Evolutionary conservation across 2,113 vertebrate genomes (phyloP).

Genomic region (Propithecus coquereli): DNA sequence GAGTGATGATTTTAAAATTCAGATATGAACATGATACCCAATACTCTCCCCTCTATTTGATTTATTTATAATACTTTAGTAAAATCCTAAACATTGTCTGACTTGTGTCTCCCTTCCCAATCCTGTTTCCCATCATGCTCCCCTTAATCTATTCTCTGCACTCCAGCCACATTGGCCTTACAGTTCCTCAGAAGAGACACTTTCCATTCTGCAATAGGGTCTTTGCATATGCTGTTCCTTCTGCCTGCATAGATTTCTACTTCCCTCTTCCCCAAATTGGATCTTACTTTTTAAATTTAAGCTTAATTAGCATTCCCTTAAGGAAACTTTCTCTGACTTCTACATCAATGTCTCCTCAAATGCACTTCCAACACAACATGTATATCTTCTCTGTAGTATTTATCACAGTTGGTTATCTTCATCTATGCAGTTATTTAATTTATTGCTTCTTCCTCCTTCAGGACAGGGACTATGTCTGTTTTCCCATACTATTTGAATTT

Average conservation of each 20-base stretch:
- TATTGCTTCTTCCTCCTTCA: not conserved
- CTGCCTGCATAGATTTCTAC: not conserved
- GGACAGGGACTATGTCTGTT: not conserved
- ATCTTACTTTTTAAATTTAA: constrained; percentile 16
- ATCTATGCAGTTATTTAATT: not conserved
- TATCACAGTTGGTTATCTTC: not conserved
- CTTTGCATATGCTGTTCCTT: not conserved
- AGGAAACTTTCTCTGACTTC: not conserved
- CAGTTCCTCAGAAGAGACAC: not conserved
- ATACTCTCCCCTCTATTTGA: not conserved
- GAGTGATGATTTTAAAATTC: not conserved
- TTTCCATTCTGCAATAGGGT: not conserved
- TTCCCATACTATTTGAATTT: not conserved
- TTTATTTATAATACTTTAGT: not conserved
- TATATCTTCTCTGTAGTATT: not conserved
- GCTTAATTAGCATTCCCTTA: not conserved
- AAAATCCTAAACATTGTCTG: not conserved
- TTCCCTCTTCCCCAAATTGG: not conserved
- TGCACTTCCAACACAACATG: not conserved
- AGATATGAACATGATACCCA: not conserved
- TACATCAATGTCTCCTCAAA: not conserved
- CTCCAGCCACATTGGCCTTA: not conserved
- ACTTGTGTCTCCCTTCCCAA: not conserved
- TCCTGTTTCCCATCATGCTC: not conserved
- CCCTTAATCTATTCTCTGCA: not conserved